Base-by-base conservation (phyloP, 1,140 invertebrate species). In the Brachystomella parvula region DNA sequence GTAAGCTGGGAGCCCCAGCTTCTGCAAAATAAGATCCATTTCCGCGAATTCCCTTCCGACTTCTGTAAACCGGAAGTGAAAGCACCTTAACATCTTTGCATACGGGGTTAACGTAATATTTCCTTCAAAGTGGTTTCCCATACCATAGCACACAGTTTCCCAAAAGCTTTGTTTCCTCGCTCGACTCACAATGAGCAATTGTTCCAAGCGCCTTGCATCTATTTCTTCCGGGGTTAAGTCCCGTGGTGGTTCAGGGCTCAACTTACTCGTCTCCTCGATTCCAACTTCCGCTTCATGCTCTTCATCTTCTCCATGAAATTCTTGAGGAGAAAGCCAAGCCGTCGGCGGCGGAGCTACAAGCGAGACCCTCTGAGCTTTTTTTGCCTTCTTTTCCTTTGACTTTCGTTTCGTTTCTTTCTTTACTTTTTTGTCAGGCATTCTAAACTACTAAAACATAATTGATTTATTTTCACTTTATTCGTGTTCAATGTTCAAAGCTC, bases 1-100 rank as follows among this genome's bases (percentile, higher is more conserved):
- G 39, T 44, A 44, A n/a, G 39, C 32, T 31, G 64, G 56, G 1
- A 61, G 2, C 1, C 47, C 33, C 0, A 61, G 9, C 26, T 59
- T 59, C 21, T 44, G 29, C 47, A 65, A 47, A 12, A 65, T 47
- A 31, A 59, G 33, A n/a, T 65, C 58, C 57, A 65, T 3, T 17
- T 65, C 64, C 17, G 21, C 28, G 17, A 30, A 61, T 58, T 66
- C 65, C 1, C 24, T 29, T 15, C 12, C 47, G 19, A 66, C 47
- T 62, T 66, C 65, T 66, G 35, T 32, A 32, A 63, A 15, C 19
- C 35, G 19, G 19, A 39, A 19, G 6, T 39, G 19, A 39, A 39
- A 6, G n/a, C n/a, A n/a, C n/a, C n/a, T n/a, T n/a, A n/a, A n/a
- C n/a, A n/a, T n/a, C n/a, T n/a, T n/a, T n/a, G n/a, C n/a, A n/a